These are phyloP conservation scores for Psilanteris sp. DNA, from an alignment of 1,140 invertebrate genomes.

Conservation along the genomic window DNA sequence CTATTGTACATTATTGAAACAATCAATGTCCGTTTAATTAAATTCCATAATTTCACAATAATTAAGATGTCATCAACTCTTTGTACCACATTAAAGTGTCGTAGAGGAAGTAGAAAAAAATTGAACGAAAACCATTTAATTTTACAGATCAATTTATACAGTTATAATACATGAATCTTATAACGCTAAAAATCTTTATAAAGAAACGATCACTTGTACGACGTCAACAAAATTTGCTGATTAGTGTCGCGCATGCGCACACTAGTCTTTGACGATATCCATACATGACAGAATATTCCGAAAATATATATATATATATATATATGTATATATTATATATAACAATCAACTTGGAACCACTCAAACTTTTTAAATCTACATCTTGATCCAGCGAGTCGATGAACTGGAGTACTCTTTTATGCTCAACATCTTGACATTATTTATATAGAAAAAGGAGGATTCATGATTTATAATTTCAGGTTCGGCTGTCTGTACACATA, in stretches of 20 bases:
- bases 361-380: constrained; percentile 53
- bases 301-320: constrained; percentile 57
- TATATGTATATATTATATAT: constrained; percentile 46
- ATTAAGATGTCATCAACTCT: too few species aligned
- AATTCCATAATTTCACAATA: too few species aligned
- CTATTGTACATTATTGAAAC: too few species aligned
- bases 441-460: constrained; percentile 37
- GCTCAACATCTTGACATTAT: constrained; percentile 20
- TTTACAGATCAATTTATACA: constrained; percentile 65
- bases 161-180: constrained; percentile 67
- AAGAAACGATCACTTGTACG: constrained; percentile 61
- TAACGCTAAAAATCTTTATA: constrained; percentile 57
- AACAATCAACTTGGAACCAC: constrained; percentile 60
- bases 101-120: too few species aligned
- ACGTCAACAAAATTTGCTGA: constrained; percentile 52
- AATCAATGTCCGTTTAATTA: too few species aligned
- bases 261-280: constrained; percentile 35
- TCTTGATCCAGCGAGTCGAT: constrained; percentile 37
- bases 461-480: constrained; percentile 53
- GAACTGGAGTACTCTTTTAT: constrained; percentile 25
- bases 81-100: too few species aligned
- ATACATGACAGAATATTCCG: constrained; percentile 59
- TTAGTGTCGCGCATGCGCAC: constrained; percentile 2
- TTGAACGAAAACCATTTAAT: constrained; percentile 17
- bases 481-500: constrained; percentile 46